A percentile compares a stretch with the other conserved stretches of the same genome.
Conservation (phyloP, 2,113 vertebrate genomes). For the Phrynosoma blainvillii region DNA sequence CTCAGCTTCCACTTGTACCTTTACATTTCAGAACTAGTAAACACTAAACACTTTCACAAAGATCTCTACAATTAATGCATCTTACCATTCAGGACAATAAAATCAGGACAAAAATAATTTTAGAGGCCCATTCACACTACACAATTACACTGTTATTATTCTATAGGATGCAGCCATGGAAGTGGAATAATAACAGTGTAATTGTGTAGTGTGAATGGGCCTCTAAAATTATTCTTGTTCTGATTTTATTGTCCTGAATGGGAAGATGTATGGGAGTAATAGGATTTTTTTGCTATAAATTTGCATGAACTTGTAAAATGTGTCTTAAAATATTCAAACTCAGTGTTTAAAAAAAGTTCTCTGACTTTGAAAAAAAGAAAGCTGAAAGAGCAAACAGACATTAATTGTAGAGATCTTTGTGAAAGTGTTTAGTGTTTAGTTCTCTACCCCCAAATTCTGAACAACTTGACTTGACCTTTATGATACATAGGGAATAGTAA, state of each 20-base stretch:
- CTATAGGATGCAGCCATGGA: no score
- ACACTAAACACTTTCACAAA: no score
- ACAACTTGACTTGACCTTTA: constrained; percentile 20
- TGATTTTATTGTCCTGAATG: background rate
- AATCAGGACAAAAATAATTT: no score
- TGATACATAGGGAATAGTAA: constrained; percentile 19
- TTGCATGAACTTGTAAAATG: background rate
- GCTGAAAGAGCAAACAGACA: background rate
- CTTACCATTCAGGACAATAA: no score
- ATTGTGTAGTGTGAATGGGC: no score
- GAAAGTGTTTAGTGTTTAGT: background rate
- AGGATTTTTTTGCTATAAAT: background rate
- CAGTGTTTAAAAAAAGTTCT: background rate
- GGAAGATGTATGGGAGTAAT: background rate
- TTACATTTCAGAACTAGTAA: background rate
- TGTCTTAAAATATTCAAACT: background rate
- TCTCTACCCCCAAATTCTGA: background rate
- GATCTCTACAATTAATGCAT: no score
- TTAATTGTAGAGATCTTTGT: background rate
- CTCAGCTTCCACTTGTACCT: background rate
- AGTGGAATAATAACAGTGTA: no score
- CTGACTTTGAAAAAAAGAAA: background rate
- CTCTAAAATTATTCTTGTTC: no score
- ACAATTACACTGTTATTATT: no score
- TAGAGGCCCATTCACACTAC: no score